Base-by-base conservation (phyloP, 2,113 vertebrate genomes). In the Struthio camelus region DNA sequence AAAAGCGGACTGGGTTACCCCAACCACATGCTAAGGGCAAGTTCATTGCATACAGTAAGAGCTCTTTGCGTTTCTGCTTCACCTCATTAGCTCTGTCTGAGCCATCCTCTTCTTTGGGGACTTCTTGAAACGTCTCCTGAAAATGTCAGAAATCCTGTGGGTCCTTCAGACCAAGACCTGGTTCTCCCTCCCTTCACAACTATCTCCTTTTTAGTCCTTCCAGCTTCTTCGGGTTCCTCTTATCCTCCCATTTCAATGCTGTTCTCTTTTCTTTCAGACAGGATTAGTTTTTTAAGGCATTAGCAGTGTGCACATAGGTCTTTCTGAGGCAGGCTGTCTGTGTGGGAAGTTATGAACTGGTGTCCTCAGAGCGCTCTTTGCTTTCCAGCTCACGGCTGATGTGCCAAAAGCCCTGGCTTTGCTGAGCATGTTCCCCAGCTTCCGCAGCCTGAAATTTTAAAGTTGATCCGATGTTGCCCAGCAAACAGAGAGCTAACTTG, bases 361-460 rank as follows among this genome's bases (percentile, higher is more conserved):
- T 56, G 59, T 81, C 34, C 40, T 89, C 32, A 22, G 51, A 38
- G 80, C 2, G 38, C 46, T 75, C 14, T 78, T 36, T 58, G 73
- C 6, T 61, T 84, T 25, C 30, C 51, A 79, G 14, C 44, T 8
- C 84, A 93, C 80, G 79, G n/a, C 46, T 79, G 72, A 42, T 2
- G 2, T 23, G 27, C 54, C 62, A 27, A 42, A 51, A 58, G 23
- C 12, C 8, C 58, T 61, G 54, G 25, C 53, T 30, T 87, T 54
- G 28, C 72, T 50, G 40, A 75, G 17, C 25, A 2, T 0, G 0
- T 53, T 25, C 11, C 17, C 5, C 40, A 36, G 48, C 8, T 59
- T 61, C 28, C 58, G n/a, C 14, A 79, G 50, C 27, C 4, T 1
- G 46, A 56, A 80, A 50, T 69, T 76, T 44, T 59, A 32, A 38